These are phyloP conservation scores for Apodemus speciosus DNA, from an alignment of 2,113 vertebrate genomes.

Conservation along the genomic window DNA sequence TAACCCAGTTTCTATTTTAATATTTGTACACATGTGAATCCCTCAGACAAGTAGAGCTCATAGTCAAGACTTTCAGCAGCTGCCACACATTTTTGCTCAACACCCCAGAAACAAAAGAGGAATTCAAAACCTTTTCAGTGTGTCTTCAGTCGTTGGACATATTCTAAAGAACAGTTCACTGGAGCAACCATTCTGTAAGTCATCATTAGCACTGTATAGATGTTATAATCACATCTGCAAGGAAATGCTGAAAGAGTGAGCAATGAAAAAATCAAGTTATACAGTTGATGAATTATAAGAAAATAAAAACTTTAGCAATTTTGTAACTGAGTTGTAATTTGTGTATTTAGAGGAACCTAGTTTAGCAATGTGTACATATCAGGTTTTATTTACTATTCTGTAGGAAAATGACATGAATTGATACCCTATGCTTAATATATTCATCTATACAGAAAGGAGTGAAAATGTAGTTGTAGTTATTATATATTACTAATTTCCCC, in stretches of 20 bases:
- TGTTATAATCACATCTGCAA: background rate
- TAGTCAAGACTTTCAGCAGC: constrained; percentile 80
- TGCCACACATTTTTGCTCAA: constrained; percentile 56
- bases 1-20: background rate
- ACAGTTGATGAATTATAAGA: background rate
- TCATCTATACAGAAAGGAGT: background rate
- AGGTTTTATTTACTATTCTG: background rate
- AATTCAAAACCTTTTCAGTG: constrained; percentile 83
- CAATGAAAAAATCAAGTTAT: background rate
- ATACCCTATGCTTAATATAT: background rate
- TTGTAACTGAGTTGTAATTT: background rate
- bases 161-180: background rate
- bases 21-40: constrained; percentile 81
- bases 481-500: background rate
- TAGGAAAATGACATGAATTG: background rate
- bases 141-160: constrained; percentile 67
- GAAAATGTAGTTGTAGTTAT: background rate
- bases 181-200: background rate
- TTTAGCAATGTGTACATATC: background rate
- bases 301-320: background rate
- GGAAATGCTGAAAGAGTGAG: background rate
- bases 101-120: constrained; percentile 85
- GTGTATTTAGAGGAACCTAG: background rate
- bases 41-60: constrained; percentile 79
- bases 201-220: background rate